Evolutionary conservation across 2,888 invertebrate species (phyloP).

Genomic region (Acleris cristana): DNA sequence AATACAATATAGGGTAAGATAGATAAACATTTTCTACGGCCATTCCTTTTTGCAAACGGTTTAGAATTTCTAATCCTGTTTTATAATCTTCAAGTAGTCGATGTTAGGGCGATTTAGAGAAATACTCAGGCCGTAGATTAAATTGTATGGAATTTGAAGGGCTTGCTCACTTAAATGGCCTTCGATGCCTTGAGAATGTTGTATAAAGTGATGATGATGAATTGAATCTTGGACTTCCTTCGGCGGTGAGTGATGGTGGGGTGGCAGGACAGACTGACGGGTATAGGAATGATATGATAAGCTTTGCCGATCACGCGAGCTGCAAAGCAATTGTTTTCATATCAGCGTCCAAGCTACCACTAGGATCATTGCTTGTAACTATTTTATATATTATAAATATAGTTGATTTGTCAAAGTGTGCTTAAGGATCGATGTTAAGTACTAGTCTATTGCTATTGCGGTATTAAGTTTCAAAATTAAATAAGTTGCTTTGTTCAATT

Average conservation of each 20-base stretch:
- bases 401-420: slow-evolving; percentile 72
- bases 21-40: slow-evolving; percentile 50
- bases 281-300: slow-evolving; percentile 46
- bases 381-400: slow-evolving; percentile 55
- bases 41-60: slow-evolving; percentile 42
- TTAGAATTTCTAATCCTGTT: slow-evolving; percentile 27
- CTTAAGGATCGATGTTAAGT: slow-evolving; percentile 69
- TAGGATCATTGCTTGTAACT: slow-evolving; percentile 48
- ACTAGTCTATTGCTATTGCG: slow-evolving; percentile 65
- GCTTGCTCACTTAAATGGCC: slow-evolving; percentile 66
- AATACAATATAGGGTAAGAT: slow-evolving; percentile 63
- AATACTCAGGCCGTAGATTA: slow-evolving; percentile 48
- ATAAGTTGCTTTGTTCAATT: slow-evolving; percentile 78
- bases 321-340: slow-evolving; percentile 53
- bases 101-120: background rate
- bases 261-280: slow-evolving; percentile 34
- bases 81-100: slow-evolving; percentile 10
- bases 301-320: slow-evolving; percentile 54
- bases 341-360: slow-evolving; percentile 49
- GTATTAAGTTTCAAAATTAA: slow-evolving; percentile 77
- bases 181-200: slow-evolving; percentile 29
- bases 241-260: slow-evolving; percentile 1
- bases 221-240: slow-evolving; percentile 25
- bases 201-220: slow-evolving; percentile 22
- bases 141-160: slow-evolving; percentile 44